Evolutionary conservation across 2,888 invertebrate genomes (phyloP), one percentile per base, ranked within the genome.

Genomic region (Mythimna ferrago): DNA sequence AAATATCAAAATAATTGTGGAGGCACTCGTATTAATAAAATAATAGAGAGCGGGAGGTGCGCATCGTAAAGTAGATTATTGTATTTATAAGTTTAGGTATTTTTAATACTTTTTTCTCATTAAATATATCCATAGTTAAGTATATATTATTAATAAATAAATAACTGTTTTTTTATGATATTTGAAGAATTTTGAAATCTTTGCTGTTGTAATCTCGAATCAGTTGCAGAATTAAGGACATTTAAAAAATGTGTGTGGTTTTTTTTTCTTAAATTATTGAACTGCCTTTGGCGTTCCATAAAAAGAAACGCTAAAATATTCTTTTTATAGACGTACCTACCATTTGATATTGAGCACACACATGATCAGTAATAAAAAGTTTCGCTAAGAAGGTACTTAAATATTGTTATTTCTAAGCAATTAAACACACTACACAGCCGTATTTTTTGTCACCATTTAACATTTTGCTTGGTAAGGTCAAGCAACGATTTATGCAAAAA

Each of bases 201-300:
- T 54, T 21, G 6, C 48, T 77, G 44, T 73, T 65, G 60, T 70
- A 62, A 57, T 73, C 53, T 81, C 53, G 41, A 68, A 14, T 67
- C 66, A 65, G 78, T 70, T 78, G 73, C 57, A 73, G 11, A 21
- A 32, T 14, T 41, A 16, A 56, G 7, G 35, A 54, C 7, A 21
- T 21, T 9, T 6, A 38, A 6, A 11, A 21, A 58, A 19, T 60
- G 5, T 11, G 10, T 38, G 35, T 35, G 9, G 32, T 1, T 32
- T 57, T 32, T 26, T 26, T 57, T 32, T 35, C 0, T 35, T 19
- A 58, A 41, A 21, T 21, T 9, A 21, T 14, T 21, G 11, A 32
- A 26, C 44, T 10, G 21, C 19, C 26, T 2, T 32, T 56, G 26
- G 14, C 53, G 6, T 19, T 19, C 9, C 32, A 21, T 26, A 26